These are phyloP conservation scores for Cheumatopsyche charites DNA, from an alignment of 1,140 invertebrate species.

Conservation along the genomic window DNA sequence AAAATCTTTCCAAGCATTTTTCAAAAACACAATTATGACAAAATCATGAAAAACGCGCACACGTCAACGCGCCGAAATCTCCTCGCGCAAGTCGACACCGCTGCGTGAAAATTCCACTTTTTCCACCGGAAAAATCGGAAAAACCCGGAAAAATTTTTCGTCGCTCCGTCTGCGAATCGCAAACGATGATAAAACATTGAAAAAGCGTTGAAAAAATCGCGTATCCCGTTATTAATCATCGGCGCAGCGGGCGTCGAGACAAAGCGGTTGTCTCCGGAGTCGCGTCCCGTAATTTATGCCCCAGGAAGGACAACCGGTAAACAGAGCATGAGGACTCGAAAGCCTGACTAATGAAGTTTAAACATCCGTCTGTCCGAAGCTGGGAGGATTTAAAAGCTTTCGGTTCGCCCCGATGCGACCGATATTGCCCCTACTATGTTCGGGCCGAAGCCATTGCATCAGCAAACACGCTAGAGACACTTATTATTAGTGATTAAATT, in stretches of 20 bases:
- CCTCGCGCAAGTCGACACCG: too few species aligned
- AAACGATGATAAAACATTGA: too few species aligned
- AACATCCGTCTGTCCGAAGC: slow-evolving; percentile 44
- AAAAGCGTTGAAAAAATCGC: slow-evolving; percentile 12
- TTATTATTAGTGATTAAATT: too few species aligned
- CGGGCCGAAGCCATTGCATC: not conserved
- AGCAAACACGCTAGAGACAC: not conserved
- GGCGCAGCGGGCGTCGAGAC: slow-evolving; percentile 2
- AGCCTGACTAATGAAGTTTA: slow-evolving; percentile 47
- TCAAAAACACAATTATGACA: too few species aligned
- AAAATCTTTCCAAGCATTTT: too few species aligned
- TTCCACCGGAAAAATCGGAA: not conserved
- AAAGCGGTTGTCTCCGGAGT: slow-evolving; percentile 32
- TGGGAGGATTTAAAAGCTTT: slow-evolving; percentile 32
- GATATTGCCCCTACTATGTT: not conserved
- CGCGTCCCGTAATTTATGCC: slow-evolving; percentile 36
- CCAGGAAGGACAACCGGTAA: slow-evolving; percentile 31
- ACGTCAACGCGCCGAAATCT: too few species aligned
- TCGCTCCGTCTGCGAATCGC: too few species aligned
- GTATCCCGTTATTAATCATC: slow-evolving; percentile 22
- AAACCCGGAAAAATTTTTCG: not conserved
- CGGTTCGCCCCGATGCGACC: slow-evolving; percentile 21
- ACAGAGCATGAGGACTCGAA: slow-evolving; percentile 38
- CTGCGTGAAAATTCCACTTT: too few species aligned
- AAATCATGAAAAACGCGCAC: too few species aligned